A percentile compares a stretch with the other conserved stretches of the same genome.
Evolutionary conservation across 2,113 vertebrate genomes (phyloP).

Genomic region (Bos javanicus): DNA sequence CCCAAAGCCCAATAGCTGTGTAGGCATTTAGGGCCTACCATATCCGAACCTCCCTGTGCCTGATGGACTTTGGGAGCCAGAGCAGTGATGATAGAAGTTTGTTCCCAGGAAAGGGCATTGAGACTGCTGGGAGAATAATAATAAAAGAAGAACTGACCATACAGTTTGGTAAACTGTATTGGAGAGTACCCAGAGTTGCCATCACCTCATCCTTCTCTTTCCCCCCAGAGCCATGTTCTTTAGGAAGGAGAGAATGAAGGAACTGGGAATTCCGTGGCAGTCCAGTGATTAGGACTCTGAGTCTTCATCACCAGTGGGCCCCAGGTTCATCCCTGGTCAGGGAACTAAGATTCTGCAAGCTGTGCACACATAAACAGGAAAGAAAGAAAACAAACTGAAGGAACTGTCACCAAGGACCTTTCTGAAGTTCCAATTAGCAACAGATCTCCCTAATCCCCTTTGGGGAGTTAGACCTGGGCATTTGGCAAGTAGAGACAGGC

Average conservation of each 20-base stretch:
- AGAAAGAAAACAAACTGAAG: not conserved
- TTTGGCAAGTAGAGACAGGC: not conserved
- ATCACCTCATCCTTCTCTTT: too few species aligned
- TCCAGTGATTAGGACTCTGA: not conserved
- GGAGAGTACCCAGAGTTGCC: not conserved
- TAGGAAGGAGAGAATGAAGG: not conserved
- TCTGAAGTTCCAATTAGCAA: not conserved
- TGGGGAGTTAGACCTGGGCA: not conserved
- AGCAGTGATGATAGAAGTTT: not conserved
- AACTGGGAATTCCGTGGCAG: not conserved
- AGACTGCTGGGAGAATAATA: not conserved
- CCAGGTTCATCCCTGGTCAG: not conserved
- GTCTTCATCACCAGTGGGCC: not conserved
- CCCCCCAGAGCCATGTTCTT: not conserved
- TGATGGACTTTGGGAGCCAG: not conserved
- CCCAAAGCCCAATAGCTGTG: not conserved
- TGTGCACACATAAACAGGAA: not conserved
- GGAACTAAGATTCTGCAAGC: not conserved
- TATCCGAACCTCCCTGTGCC: not conserved
- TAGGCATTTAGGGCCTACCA: not conserved
- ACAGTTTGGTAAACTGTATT: not conserved
- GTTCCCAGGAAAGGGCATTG: not conserved
- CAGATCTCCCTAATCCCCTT: not conserved
- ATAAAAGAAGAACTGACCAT: not conserved
- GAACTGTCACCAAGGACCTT: not conserved